Base-by-base conservation (phyloP, 2,113 vertebrate species). In the Actinemys pallida region DNA sequence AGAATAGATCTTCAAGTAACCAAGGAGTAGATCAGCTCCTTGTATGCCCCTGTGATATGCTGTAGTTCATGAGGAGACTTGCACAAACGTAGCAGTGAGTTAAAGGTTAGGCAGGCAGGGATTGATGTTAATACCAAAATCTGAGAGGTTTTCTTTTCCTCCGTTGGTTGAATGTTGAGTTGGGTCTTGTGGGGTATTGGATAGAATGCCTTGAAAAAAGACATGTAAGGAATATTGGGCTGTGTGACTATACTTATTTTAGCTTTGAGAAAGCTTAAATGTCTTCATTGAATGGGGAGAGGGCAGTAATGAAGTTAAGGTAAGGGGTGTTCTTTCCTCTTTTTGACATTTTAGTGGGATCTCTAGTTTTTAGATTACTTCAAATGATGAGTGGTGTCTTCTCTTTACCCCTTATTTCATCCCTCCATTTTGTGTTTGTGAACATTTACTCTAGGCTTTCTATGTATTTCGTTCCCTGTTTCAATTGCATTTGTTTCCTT, bases 81-180 rank as follows among this genome's bases (percentile, higher is more conserved):
- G 75, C 13, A 27, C 17, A 42, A 57, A 6, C 5, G 7, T 10
- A 2, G 83, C 81, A 25, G 12, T 10, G 57, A 54, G 45, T 10
- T 7, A 22, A 25, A 27, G 39, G 2, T 53, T 10, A 3, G 79
- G 2, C 24, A 76, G 42, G 62, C 39, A 2, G 3, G 6, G 14
- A 10, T 0, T 1, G 59, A 11, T 45, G 17, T 45, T 0, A 10
- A 9, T 24, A 42, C 54, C 47, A 5, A n/a, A 72, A 72, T 39
- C 65, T 72, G 65, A 72, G 8, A 10, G 27, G 1, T 8, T 1
- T 13, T 5, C 9, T 10, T 2, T 16, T 42, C 75, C 10, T 45
- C 45, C 10, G 1, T 10, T 1, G 1, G 1, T 4, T 10, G 54
- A 47, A 54, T 20, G 35, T 9, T 56, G 45, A 72, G 25, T 3